Evolutionary conservation across 2,113 vertebrate genomes (phyloP).

Genomic region (Gyps fulvus): DNA sequence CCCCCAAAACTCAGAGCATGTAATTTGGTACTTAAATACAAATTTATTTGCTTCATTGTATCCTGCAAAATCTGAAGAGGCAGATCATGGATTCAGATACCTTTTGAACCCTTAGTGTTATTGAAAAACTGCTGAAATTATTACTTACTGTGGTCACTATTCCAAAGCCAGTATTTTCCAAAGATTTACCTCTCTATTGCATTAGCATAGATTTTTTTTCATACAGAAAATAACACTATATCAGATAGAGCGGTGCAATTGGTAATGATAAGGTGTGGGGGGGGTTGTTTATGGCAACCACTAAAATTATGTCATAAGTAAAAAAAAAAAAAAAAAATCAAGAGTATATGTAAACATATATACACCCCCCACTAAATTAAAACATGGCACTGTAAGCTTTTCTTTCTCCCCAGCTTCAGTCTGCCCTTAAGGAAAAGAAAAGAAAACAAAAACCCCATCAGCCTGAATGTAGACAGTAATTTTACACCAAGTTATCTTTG

Average conservation of each 20-base stretch:
- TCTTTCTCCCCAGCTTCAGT: not conserved
- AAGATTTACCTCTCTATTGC: not conserved
- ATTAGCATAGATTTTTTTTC: not conserved
- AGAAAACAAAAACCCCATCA: not conserved
- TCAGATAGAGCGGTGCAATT: not conserved
- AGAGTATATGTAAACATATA: not conserved
- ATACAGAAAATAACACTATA: not conserved
- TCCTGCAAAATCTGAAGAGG: not conserved
- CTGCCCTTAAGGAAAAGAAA: not conserved
- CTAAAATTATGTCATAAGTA: not conserved
- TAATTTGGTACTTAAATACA: not conserved
- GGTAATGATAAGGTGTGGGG: not conserved
- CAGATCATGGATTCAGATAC: not conserved
- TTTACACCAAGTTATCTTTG: not conserved
- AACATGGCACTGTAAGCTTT: not conserved
- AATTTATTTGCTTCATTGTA: not conserved
- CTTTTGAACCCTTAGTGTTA: not conserved
- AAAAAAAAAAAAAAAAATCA: not conserved
- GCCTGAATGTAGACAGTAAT: not conserved
- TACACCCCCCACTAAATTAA: not conserved
- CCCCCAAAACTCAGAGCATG: not conserved
- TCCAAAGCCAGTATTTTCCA: not conserved
- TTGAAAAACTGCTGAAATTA: not conserved
- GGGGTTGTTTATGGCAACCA: accelerated
- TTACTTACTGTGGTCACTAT: not conserved